A percentile compares a stretch with the other conserved stretches of the same genome.
Conservation (phyloP, 2,113 vertebrate genomes). For the Deroptyus accipitrinus region DNA sequence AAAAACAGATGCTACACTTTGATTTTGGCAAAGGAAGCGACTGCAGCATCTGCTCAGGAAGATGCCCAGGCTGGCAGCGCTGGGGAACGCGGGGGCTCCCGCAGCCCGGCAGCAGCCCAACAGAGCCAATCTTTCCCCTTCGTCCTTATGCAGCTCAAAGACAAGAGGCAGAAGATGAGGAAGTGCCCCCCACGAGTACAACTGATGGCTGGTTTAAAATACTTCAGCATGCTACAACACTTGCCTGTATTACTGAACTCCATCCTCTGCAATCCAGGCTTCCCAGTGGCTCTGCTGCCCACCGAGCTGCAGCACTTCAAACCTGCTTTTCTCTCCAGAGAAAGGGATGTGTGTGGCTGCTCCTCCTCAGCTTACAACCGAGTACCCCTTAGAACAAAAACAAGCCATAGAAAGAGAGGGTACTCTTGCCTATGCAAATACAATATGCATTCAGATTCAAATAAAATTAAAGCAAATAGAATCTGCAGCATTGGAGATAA, state of each 20-base stretch:
- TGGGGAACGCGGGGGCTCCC: background rate
- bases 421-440: background rate
- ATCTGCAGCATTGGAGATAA: constrained; percentile 53
- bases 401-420: background rate
- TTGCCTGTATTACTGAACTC: background rate
- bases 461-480: background rate
- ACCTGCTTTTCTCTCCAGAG: background rate
- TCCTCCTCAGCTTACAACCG: background rate
- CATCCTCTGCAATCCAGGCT: background rate
- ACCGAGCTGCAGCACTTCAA: rapidly evolving
- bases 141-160: background rate
- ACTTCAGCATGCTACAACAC: rapidly evolving
- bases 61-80: background rate
- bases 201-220: background rate
- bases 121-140: background rate
- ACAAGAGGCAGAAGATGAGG: background rate
- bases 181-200: rapidly evolving
- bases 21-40: background rate
- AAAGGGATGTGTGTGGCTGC: background rate
- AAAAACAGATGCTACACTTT: background rate
- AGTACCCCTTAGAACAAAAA: background rate
- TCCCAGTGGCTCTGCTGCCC: background rate
- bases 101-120: background rate
- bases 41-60: background rate
- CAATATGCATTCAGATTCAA: background rate